Percentiles rank a stretch among this genome's conserved stretches.
Evolutionary conservation across 2,888 invertebrate species (phyloP).

Genomic region (Eilema caniola): DNA sequence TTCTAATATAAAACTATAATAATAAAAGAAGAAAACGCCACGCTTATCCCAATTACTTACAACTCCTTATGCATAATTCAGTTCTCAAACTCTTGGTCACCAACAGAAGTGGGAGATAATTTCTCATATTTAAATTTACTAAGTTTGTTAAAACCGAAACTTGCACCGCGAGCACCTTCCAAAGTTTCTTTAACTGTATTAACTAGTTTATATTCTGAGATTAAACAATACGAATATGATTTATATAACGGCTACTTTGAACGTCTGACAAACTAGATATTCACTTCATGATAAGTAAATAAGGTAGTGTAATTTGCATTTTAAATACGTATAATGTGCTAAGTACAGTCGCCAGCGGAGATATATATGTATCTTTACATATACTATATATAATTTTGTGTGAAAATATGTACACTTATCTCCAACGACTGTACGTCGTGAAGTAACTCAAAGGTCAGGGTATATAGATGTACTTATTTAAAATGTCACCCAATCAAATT

Average conservation of each 20-base stretch:
- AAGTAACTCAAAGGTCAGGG: too few relatives aligned
- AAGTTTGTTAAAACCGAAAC: slow-evolving; percentile 43
- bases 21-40: not conserved
- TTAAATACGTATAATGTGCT: too few relatives aligned
- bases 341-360: too few relatives aligned
- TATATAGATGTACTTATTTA: too few relatives aligned
- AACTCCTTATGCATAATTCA: not conserved
- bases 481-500: too few relatives aligned
- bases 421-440: too few relatives aligned
- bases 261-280: not conserved
- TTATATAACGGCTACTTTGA: slow-evolving; percentile 6
- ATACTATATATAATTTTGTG: too few relatives aligned
- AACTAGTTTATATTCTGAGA: slow-evolving; percentile 19
- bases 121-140: slow-evolving; percentile 41
- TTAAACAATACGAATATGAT: slow-evolving; percentile 18
- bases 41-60: not conserved
- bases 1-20: too few relatives aligned
- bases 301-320: too few relatives aligned
- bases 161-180: slow-evolving; percentile 32
- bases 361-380: too few relatives aligned
- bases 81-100: slow-evolving; percentile 8
- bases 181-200: slow-evolving; percentile 30
- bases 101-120: slow-evolving; percentile 9
- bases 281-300: too few relatives aligned
- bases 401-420: too few relatives aligned